Conservation (phyloP, 2,888 invertebrate genomes). For the Perdita meconis region DNA sequence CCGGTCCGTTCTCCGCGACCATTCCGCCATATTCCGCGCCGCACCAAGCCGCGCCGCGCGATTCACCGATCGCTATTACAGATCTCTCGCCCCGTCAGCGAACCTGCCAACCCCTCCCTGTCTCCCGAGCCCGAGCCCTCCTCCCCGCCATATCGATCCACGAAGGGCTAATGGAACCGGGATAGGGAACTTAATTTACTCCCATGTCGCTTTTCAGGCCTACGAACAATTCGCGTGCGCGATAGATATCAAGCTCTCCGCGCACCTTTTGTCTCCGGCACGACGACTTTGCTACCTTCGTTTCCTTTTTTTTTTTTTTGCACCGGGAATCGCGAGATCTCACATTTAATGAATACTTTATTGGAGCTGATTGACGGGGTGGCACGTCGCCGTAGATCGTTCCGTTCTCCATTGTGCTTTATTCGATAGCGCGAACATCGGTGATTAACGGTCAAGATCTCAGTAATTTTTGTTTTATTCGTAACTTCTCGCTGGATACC, state of each 20-base stretch:
- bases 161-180: conserved; percentile 49
- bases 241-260: conserved; percentile 1
- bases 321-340: neutral
- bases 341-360: neutral
- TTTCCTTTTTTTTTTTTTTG: neutral
- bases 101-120: neutral
- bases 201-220: conserved; percentile 34
- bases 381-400: neutral
- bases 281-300: neutral
- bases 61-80: conserved; percentile 45
- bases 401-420: neutral
- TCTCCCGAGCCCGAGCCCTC: neutral
- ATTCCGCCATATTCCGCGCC: conserved; percentile 32
- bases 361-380: neutral
- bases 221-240: conserved; percentile 33
- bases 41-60: no score
- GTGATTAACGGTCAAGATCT: no score
- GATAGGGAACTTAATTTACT: conserved; percentile 48
- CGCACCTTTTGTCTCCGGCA: neutral
- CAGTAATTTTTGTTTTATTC: no score
- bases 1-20: conserved; percentile 10
- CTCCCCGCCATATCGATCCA: conserved; percentile 28
- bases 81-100: conserved; percentile 53
- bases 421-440: neutral
- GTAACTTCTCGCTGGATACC: no score